phyloP scores from a whole-genome alignment of 2,797 vertebrate species.

The Oreochromis mossambicus region DNA sequence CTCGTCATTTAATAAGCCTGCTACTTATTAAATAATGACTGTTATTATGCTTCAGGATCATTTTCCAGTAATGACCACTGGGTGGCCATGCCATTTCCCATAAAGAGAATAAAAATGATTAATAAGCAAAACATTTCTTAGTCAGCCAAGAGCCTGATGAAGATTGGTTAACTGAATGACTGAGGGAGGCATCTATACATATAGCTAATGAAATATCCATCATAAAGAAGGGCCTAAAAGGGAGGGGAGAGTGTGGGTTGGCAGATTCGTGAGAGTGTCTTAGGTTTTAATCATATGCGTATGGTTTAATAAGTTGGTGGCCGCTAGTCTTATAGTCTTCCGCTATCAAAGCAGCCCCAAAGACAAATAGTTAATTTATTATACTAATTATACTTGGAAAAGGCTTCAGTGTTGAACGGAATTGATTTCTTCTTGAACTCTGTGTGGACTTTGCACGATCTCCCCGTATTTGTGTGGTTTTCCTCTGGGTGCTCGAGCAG shows the following conservation, averaged over 20 bases:
- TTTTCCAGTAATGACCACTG: constrained; percentile 1
- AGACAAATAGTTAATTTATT: background rate
- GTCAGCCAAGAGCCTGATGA: background rate
- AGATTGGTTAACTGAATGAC: background rate
- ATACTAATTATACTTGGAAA: background rate
- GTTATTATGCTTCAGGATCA: background rate
- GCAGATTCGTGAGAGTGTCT: background rate
- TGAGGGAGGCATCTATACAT: background rate
- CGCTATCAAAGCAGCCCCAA: background rate
- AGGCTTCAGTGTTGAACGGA: background rate
- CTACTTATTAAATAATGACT: background rate
- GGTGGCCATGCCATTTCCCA: background rate
- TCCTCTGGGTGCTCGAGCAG: background rate
- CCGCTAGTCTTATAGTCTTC: background rate
- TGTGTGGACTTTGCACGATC: background rate
- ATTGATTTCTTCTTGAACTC: background rate
- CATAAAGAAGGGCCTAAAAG: background rate
- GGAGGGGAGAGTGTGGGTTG: background rate
- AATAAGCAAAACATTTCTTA: background rate
- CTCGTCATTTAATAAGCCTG: background rate
- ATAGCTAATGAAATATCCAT: background rate
- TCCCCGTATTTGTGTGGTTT: constrained; percentile 3
- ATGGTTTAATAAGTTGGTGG: background rate
- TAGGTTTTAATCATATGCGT: background rate
- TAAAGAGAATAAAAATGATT: background rate